These are phyloP conservation scores for Tetrapedia diversipes DNA, from an alignment of 2,888 invertebrate genomes.

Conservation along the genomic window DNA sequence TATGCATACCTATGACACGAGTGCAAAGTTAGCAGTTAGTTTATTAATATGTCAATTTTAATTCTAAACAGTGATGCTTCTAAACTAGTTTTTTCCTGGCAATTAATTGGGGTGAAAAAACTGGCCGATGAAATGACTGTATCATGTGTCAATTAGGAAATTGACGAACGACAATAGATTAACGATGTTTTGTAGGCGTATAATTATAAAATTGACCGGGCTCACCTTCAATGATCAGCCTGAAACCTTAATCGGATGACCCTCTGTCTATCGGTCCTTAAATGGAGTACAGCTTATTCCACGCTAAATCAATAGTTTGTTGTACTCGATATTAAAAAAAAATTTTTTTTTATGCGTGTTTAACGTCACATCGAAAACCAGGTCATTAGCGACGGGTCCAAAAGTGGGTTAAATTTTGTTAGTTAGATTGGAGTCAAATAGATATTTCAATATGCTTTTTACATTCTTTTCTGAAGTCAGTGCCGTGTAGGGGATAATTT, in stretches of 20 bases:
- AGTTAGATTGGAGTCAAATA: too few species aligned
- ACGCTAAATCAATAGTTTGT: too few species aligned
- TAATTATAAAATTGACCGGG: conserved; percentile 63
- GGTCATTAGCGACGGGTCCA: too few species aligned
- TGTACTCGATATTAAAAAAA: too few species aligned
- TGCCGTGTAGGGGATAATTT: too few species aligned
- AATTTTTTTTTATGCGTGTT: too few species aligned
- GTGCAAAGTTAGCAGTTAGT: conserved; percentile 2
- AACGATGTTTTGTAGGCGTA: conserved; percentile 63
- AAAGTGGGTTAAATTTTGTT: too few species aligned
- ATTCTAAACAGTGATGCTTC: not conserved
- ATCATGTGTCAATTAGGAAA: conserved; percentile 57
- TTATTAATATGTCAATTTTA: conserved; percentile 22
- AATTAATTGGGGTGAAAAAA: conserved; percentile 22
- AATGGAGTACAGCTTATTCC: too few species aligned
- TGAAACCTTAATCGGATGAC: conserved; percentile 59
- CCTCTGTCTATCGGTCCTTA: conserved; percentile 39
- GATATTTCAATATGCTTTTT: too few species aligned
- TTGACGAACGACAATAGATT: conserved; percentile 54
- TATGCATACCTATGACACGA: not conserved
- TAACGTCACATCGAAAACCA: too few species aligned
- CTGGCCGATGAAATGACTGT: conserved; percentile 14
- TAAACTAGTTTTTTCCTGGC: conserved; percentile 14
- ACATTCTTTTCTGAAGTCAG: too few species aligned
- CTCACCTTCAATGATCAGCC: conserved; percentile 56